These are phyloP conservation scores for Catocala fraxini DNA, from an alignment of 2,888 invertebrate genomes.

Conservation along the genomic window DNA sequence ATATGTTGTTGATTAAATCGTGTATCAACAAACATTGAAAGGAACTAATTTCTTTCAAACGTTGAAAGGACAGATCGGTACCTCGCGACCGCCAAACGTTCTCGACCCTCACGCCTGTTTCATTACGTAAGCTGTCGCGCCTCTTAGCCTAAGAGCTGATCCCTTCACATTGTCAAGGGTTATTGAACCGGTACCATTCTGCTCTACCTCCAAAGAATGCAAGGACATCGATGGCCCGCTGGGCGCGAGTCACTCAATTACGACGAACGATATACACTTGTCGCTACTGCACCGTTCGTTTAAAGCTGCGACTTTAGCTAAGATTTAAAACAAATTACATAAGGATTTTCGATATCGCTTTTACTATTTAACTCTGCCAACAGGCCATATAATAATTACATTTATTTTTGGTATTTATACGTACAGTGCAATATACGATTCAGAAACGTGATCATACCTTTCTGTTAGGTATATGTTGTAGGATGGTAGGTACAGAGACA, in stretches of 20 bases:
- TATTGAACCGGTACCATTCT: conserved; percentile 81
- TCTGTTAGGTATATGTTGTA: no score
- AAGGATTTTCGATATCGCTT: background rate
- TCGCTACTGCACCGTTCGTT: conserved; percentile 9
- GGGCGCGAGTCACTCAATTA: conserved; percentile 45
- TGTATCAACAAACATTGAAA: conserved; percentile 15
- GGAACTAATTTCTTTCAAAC: conserved; percentile 36
- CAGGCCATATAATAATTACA: no score
- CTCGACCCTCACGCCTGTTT: conserved; percentile 70
- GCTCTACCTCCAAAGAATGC: conserved; percentile 80
- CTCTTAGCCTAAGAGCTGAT: conserved; percentile 72
- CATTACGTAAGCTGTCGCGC: conserved; percentile 76
- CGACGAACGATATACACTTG: conserved; percentile 33
- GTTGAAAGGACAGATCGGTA: conserved; percentile 33
- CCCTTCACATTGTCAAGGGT: conserved; percentile 83
- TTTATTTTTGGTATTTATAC: no score
- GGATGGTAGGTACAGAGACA: background rate
- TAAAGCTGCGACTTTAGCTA: background rate
- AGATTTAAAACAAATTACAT: background rate
- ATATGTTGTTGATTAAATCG: conserved; percentile 23
- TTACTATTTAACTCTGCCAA: no score
- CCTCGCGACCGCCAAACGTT: conserved; percentile 64
- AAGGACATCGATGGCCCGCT: conserved; percentile 78
- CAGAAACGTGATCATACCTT: no score
- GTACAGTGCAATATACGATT: no score